phyloP scores from a whole-genome alignment of 2,797 vertebrate species.

The Muscicapa comitata region DNA sequence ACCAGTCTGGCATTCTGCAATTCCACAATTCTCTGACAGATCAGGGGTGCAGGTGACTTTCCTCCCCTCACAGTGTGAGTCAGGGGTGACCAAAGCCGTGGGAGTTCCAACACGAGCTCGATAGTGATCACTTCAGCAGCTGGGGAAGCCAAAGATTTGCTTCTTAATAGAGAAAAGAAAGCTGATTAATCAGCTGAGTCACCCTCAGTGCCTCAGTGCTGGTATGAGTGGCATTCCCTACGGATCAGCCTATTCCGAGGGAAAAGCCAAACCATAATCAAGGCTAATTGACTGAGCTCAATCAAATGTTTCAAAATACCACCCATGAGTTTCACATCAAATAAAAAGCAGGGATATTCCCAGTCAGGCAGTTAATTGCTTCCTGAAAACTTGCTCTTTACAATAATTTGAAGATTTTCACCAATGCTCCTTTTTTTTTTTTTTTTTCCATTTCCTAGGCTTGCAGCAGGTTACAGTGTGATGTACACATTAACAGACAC shows the following conservation, averaged over 20 bases:
- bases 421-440: background rate
- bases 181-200: conserved; percentile 42
- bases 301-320: background rate
- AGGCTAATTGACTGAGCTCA: conserved; percentile 4
- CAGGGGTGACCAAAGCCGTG: background rate
- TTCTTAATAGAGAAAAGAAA: background rate
- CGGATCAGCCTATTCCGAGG: background rate
- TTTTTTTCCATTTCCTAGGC: background rate
- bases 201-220: background rate
- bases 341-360: background rate
- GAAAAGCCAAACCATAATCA: background rate
- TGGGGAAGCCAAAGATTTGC: background rate
- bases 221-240: conserved; percentile 12
- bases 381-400: background rate
- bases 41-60: background rate
- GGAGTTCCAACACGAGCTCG: background rate
- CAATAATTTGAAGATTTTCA: background rate
- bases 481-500: background rate
- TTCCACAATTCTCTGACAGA: background rate
- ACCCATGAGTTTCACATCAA: background rate
- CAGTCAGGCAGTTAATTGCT: background rate
- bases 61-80: background rate
- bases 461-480: background rate
- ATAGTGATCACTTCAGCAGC: background rate
- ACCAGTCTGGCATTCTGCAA: background rate